Evolutionary conservation across 2,113 vertebrate genomes (phyloP).

Genomic region (Carassius carassius): DNA sequence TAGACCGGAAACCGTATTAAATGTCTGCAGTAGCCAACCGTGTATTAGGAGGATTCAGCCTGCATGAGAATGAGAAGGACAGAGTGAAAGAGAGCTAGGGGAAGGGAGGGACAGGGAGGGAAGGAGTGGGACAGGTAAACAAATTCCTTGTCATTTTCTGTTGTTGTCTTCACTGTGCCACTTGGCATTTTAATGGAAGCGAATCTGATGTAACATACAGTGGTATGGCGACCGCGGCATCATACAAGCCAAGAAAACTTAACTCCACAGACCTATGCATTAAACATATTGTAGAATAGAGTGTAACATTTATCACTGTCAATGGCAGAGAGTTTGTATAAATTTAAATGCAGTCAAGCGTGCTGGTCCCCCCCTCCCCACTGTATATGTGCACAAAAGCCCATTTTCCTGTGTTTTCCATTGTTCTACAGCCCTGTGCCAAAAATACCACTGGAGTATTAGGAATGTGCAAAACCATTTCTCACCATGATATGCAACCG

Average conservation of each 20-base stretch:
- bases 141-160: constrained; percentile 79
- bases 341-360: constrained; percentile 99
- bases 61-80: constrained; percentile 45
- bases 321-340: constrained; percentile 98
- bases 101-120: constrained; percentile 60
- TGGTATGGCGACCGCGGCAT: constrained; percentile 75
- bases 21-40: neutral
- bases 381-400: constrained; percentile 80
- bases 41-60: constrained; percentile 17
- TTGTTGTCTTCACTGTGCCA: constrained; percentile 80
- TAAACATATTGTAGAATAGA: constrained; percentile 99
- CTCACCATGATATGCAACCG: constrained; percentile 67
- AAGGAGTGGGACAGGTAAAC: constrained; percentile 77
- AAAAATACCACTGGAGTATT: constrained; percentile 79
- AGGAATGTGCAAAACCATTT: constrained; percentile 67
- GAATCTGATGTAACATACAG: constrained; percentile 80
- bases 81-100: constrained; percentile 25
- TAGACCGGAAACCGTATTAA: neutral
- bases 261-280: constrained; percentile 90
- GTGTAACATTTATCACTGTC: constrained; percentile 99
- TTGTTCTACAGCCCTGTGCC: constrained; percentile 80
- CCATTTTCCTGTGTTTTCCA: constrained; percentile 80
- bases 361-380: constrained; percentile 76
- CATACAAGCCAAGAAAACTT: constrained; percentile 81
- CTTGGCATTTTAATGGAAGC: constrained; percentile 83